Evolutionary conservation across 2,888 invertebrate genomes (phyloP).

Genomic region (Andrena haemorrhoa): DNA sequence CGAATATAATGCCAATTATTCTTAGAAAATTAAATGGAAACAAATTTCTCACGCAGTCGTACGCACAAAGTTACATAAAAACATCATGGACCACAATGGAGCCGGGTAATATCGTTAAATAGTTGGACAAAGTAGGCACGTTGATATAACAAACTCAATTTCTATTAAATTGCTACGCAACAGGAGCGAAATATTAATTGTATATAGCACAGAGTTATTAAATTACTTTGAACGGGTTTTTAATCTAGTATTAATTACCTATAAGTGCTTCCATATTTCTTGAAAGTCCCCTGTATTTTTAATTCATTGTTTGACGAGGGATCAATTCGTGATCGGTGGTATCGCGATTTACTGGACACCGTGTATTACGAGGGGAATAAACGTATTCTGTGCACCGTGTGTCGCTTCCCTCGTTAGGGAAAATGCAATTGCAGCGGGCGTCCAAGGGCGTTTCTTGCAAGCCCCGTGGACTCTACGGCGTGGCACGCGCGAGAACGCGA

Average conservation of each 20-base stretch:
- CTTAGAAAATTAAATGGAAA: background rate
- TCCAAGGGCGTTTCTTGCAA: slow-evolving; percentile 36
- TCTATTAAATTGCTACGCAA: background rate
- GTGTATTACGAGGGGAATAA: background rate
- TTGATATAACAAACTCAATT: background rate
- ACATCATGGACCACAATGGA: background rate
- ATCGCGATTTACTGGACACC: background rate
- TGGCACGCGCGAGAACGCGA: slow-evolving; percentile 47
- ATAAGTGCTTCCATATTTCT: background rate
- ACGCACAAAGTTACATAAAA: background rate
- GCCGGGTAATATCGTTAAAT: slow-evolving; percentile 2
- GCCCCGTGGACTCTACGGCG: slow-evolving; percentile 31
- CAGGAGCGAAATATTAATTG: background rate
- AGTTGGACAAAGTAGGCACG: slow-evolving; percentile 1
- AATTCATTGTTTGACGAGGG: no score
- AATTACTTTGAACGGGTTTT: background rate
- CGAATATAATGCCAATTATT: no score
- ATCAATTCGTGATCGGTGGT: background rate
- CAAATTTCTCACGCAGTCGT: background rate
- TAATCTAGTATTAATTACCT: background rate
- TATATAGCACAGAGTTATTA: background rate
- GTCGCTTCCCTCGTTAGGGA: slow-evolving; percentile 15
- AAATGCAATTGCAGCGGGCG: slow-evolving; percentile 32
- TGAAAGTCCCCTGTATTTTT: no score
- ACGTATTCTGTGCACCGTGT: background rate